Percentiles rank a stretch among this genome's conserved stretches.
phyloP scores from a whole-genome alignment of 2,888 invertebrate genomes.

The Spisula subtruncata region DNA sequence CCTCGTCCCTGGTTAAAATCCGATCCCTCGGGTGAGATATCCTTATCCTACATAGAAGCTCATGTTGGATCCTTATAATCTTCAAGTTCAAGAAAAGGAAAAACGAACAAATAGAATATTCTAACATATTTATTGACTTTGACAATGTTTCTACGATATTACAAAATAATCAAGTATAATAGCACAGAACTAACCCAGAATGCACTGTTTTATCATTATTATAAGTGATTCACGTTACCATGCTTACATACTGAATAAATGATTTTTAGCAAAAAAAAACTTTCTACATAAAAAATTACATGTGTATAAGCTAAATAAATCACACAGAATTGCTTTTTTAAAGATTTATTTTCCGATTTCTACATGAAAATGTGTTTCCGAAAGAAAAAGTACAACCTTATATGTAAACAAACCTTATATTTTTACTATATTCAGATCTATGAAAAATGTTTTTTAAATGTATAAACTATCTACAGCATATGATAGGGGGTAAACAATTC shows the following conservation, averaged over 20 bases:
- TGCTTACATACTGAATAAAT: neutral
- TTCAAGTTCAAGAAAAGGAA: neutral
- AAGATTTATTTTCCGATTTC: neutral
- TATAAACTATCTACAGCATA: neutral
- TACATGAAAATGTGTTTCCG: neutral
- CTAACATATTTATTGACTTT: constrained; percentile 15
- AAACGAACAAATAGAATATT: neutral
- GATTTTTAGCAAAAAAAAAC: neutral
- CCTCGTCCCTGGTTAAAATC: too few relatives aligned
- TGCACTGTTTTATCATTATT: neutral
- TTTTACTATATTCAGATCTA: constrained; percentile 18
- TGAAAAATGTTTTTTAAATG: neutral
- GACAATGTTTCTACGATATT: neutral
- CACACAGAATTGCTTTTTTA: neutral
- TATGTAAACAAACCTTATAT: neutral
- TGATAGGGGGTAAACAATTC: neutral
- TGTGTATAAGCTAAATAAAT: neutral
- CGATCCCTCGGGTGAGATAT: too few relatives aligned
- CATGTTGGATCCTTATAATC: too few relatives aligned
- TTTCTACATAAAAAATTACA: neutral
- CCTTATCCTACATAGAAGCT: too few relatives aligned
- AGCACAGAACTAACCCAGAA: constrained; percentile 15
- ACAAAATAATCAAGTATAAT: constrained; percentile 10
- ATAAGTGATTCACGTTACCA: neutral
- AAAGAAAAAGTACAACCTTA: neutral